phyloP scores from a whole-genome alignment of 2,797 vertebrate species.

The Cuculus canorus region DNA sequence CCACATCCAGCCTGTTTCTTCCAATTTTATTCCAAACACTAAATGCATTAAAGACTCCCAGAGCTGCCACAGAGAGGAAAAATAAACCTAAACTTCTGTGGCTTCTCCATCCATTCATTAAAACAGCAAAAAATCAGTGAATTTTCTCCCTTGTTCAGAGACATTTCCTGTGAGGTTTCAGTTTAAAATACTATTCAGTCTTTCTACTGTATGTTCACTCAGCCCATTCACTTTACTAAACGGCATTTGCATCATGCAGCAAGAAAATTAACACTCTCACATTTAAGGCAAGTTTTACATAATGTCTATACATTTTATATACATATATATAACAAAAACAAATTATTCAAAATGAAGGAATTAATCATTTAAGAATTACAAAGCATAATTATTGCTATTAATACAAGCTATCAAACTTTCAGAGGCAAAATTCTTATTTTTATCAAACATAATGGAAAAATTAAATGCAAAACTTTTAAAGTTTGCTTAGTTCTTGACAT shows the following conservation, averaged over 20 bases:
- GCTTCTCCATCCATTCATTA: not conserved
- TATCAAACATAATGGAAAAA: not conserved
- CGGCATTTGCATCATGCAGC: not conserved
- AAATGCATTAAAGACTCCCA: not conserved
- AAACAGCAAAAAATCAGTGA: not conserved
- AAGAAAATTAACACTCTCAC: not conserved
- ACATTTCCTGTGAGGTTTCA: not conserved
- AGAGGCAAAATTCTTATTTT: not conserved
- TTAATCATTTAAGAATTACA: not conserved
- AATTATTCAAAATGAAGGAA: not conserved
- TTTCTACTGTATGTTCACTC: not conserved
- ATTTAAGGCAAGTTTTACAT: not conserved
- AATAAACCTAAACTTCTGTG: not conserved
- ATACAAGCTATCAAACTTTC: not conserved
- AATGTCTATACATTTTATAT: not conserved
- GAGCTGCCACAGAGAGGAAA: not conserved
- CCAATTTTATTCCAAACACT: not conserved
- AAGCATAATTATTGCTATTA: not conserved
- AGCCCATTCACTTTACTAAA: not conserved
- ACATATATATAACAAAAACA: not conserved
- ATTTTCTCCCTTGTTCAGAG: not conserved
- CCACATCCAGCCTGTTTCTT: not conserved
- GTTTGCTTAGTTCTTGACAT: not conserved
- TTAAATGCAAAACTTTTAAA: not conserved
- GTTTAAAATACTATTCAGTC: not conserved